A percentile compares a stretch with the other conserved stretches of the same genome.
These are phyloP conservation scores for Gambusia holbrooki DNA, from an alignment of 2,113 vertebrate species.

Conservation along the genomic window DNA sequence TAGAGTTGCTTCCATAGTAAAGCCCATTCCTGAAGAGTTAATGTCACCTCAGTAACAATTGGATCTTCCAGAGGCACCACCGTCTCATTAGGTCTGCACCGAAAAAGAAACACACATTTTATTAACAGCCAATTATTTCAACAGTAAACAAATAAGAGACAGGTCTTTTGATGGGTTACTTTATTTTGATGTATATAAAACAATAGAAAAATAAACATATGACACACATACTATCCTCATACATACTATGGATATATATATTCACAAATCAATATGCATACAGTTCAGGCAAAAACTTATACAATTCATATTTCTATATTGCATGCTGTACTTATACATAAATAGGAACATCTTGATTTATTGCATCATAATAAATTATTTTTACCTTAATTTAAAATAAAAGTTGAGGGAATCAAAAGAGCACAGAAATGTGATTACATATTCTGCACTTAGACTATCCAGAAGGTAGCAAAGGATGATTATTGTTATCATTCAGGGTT, in stretches of 20 bases:
- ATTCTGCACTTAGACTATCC: neutral
- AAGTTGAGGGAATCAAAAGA: neutral
- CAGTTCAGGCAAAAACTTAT: no score
- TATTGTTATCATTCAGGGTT: neutral
- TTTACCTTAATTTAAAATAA: neutral
- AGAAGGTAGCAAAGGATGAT: neutral
- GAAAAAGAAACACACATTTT: neutral
- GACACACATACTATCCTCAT: no score
- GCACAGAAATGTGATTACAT: neutral
- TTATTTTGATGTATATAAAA: no score
- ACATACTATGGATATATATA: no score
- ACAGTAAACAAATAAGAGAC: neutral
- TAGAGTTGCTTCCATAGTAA: slow-evolving; percentile 96
- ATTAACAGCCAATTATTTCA: neutral
- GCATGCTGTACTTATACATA: no score
- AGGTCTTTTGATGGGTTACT: no score
- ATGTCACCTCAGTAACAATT: slow-evolving; percentile 92
- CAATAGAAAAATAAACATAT: no score
- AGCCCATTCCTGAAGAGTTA: slow-evolving; percentile 95
- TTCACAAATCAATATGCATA: no score
- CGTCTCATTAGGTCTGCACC: slow-evolving; percentile 89
- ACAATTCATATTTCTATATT: no score
- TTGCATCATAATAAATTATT: neutral
- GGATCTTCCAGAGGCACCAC: slow-evolving; percentile 93
- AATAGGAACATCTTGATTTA: no score